These are phyloP conservation scores for Delphinapterus leucas DNA, from an alignment of 2,113 vertebrate genomes.

Conservation along the genomic window DNA sequence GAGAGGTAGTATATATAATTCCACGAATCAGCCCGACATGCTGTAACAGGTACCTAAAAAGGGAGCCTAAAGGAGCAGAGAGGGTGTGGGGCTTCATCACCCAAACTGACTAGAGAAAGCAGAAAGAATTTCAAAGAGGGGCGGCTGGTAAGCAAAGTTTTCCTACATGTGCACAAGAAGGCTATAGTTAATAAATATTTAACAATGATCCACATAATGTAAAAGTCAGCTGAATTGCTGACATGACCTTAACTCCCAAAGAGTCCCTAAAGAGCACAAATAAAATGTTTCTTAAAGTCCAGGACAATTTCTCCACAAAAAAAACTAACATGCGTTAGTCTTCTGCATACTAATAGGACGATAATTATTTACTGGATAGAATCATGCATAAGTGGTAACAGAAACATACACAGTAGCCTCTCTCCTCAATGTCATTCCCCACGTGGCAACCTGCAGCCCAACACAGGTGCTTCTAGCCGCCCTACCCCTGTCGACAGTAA, in stretches of 20 bases:
- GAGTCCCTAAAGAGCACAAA: not conserved
- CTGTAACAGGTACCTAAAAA: not conserved
- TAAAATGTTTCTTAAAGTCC: not conserved
- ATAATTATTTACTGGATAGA: not conserved
- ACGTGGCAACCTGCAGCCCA: not conserved
- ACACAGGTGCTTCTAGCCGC: not conserved
- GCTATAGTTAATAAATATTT: not conserved
- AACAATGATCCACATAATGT: not conserved
- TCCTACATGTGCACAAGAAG: not conserved
- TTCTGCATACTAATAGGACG: not conserved
- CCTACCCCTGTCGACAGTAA: accelerated
- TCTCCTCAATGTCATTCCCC: not conserved
- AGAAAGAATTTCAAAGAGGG: not conserved
- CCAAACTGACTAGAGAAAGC: not conserved
- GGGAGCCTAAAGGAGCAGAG: not conserved
- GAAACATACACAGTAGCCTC: not conserved
- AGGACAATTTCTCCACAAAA: not conserved
- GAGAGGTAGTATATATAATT: not conserved
- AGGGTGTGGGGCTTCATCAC: not conserved
- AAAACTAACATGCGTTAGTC: not conserved
- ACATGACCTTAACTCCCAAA: not conserved
- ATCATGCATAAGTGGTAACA: not conserved
- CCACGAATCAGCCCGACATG: not conserved
- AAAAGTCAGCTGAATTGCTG: not conserved
- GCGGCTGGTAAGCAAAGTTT: not conserved